Percentiles rank a stretch among this genome's conserved stretches.
phyloP scores from a whole-genome alignment of 2,113 vertebrate species.

The Bothrops jararaca region DNA sequence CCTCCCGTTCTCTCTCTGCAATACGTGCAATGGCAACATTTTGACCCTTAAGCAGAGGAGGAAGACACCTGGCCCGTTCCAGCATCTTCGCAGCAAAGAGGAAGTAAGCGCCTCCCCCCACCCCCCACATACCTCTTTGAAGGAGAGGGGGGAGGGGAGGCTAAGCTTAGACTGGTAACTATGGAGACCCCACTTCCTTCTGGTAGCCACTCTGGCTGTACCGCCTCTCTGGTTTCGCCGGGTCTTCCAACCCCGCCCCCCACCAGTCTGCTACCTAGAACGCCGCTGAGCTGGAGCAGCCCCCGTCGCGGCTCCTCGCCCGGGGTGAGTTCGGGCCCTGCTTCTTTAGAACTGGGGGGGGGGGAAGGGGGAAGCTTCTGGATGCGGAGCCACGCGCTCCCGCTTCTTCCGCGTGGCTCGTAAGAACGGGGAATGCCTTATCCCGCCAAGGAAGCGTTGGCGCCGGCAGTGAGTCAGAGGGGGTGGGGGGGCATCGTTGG shows the following conservation, averaged over 20 bases:
- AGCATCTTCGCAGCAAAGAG: background rate
- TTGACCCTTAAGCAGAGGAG: background rate
- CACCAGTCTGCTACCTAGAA: background rate
- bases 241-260: conserved; percentile 28
- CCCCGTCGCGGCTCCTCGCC: background rate
- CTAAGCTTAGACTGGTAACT: background rate
- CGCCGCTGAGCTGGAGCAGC: background rate
- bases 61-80: background rate
- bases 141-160: background rate
- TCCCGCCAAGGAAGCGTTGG: background rate
- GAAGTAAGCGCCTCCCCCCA: background rate
- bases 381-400: background rate
- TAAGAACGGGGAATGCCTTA: too few relatives aligned
- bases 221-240: conserved; percentile 5
- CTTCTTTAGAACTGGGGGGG: background rate
- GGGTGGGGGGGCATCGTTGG: background rate
- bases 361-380: fast-evolving
- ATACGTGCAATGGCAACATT: background rate
- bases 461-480: background rate
- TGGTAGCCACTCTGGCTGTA: background rate
- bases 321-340: conserved; percentile 14
- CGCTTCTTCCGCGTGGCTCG: background rate
- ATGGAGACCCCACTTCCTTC: conserved; percentile 3
- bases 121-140: background rate
- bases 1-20: background rate